Evolutionary conservation across 2,888 invertebrate genomes (phyloP), one percentile per base, ranked within the genome.

Genomic region (Drosophila mercatorum): DNA sequence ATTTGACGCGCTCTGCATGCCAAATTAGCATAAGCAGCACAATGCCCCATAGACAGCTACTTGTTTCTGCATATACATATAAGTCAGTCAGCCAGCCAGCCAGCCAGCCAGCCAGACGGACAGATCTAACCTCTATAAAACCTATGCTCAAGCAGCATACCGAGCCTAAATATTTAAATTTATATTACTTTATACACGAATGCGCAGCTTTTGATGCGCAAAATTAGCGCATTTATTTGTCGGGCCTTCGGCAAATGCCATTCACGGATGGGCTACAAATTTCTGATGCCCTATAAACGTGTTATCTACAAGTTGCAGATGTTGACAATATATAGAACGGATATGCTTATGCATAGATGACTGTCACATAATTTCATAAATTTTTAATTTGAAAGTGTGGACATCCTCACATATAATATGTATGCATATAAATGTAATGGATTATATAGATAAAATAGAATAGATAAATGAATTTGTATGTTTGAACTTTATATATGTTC

Each of bases 1-100:
- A 66, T 80, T 65, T 64, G 66, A 74, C 72, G 74, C 76, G 63
- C 44, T 64, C 70, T 69, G 81, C 75, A 77, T 87, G 79, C 83
- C 62, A 79, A 87, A 85, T 84, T 81, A 83, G 75, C 85, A 79
- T 87, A 83, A 84, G 68, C 70, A 73, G 71, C 28, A n/a, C 49
- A 58, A 70, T 51, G 44, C 14, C 41, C 56, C 10, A 36, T n/a
- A 51, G 8, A 56, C 44, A 51, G 28, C 26, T 38, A 49, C 52
- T 11, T 38, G 7, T 38, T 36, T 51, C 5, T 34, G 34, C 11
- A 34, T 36, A 36, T 22, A 17, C 36, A 36, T 7, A 10, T 5
- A 17, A 34, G 2, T 17, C 34, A 34, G 34, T 3, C 49, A 22
- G 22, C 22, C 22, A 34, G 2, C 31, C 34, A 22, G 22, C 22